These are phyloP conservation scores for Anguilla japonica DNA, from an alignment of 2,113 vertebrate species.

Conservation along the genomic window DNA sequence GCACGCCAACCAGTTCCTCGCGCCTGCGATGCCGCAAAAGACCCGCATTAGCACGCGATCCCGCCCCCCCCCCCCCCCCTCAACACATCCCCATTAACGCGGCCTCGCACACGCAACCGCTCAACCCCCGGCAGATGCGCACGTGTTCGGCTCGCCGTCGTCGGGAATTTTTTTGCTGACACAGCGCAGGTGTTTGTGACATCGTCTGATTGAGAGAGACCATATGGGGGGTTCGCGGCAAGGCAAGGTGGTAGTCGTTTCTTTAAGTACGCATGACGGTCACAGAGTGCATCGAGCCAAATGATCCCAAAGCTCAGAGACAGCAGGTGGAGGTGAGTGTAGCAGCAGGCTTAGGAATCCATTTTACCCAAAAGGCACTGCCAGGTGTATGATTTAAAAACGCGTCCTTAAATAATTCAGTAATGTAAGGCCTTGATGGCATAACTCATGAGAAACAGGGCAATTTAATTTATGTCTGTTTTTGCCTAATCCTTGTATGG, in stretches of 20 bases:
- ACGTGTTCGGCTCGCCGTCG: not conserved
- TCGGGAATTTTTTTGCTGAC: not conserved
- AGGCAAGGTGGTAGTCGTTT: not conserved
- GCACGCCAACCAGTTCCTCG: conserved; percentile 84
- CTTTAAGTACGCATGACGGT: not conserved
- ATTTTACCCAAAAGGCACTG: not conserved
- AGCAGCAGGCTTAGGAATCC: not conserved
- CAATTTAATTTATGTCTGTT: not conserved
- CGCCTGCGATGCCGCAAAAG: conserved; percentile 68
- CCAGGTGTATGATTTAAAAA: not conserved
- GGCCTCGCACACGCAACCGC: too few species aligned
- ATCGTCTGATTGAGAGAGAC: not conserved
- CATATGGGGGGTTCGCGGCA: not conserved
- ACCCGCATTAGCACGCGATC: not conserved
- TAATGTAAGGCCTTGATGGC: not conserved
- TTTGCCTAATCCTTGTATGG: not conserved
- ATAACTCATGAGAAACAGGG: not conserved
- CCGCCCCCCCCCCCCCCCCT: too few species aligned
- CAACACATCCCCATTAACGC: too few species aligned
- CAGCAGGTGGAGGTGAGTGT: not conserved
- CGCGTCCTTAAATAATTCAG: not conserved
- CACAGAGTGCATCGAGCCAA: not conserved
- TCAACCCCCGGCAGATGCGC: not conserved
- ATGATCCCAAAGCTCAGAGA: not conserved
- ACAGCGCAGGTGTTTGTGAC: not conserved